Conservation (phyloP, 2,888 invertebrate species). For the Scaptomyza parva region DNA sequence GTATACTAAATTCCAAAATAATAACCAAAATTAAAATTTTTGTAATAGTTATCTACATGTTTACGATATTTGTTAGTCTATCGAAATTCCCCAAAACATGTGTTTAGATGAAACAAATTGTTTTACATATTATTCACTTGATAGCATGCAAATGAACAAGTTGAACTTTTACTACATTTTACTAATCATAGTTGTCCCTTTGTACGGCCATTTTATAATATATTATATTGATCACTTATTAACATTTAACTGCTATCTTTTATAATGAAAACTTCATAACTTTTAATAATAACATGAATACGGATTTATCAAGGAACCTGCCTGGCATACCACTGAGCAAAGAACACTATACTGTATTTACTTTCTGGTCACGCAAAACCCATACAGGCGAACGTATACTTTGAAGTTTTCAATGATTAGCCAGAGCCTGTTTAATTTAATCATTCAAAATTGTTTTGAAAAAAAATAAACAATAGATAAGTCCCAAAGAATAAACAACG, state of each 20-base stretch:
- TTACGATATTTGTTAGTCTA: no score
- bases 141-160: constrained; percentile 22
- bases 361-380: constrained; percentile 18
- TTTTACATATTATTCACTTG: no score
- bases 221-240: neutral
- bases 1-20: no score
- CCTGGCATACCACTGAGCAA: constrained; percentile 20
- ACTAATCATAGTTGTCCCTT: constrained; percentile 41
- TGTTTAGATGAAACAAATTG: no score
- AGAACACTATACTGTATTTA: constrained; percentile 26
- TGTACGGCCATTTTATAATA: constrained; percentile 11
- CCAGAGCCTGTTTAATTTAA: neutral
- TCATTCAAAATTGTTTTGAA: neutral
- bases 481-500: no score
- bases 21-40: no score
- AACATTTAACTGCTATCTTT: neutral
- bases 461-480: neutral
- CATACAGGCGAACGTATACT: constrained; percentile 20
- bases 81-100: no score
- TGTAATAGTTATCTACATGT: no score
- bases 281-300: constrained; percentile 17
- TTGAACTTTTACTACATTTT: neutral
- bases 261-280: constrained; percentile 12
- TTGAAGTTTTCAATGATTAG: constrained; percentile 14
- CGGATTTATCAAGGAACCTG: constrained; percentile 14